Conservation (phyloP, 1,140 invertebrate genomes). For the Dinothrombium tinctorium region DNA sequence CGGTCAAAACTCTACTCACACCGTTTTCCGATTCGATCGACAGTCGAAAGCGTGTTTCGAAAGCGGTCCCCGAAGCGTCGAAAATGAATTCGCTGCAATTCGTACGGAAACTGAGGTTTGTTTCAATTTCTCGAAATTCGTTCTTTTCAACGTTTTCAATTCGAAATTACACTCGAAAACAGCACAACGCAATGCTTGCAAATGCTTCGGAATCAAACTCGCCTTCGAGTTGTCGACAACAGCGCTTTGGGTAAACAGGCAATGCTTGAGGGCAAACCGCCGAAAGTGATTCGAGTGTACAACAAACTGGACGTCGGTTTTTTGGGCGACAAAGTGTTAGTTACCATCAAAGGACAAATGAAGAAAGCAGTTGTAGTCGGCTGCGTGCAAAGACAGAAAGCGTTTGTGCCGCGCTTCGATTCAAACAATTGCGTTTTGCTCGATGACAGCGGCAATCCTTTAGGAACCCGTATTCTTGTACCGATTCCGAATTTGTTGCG, state of each 20-base stretch:
- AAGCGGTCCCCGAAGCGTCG: too few species aligned
- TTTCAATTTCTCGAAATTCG: too few species aligned
- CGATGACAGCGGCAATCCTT: conserved; percentile 55
- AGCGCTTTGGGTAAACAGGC: conserved; percentile 77
- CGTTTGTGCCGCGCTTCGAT: conserved; percentile 73
- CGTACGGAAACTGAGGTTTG: too few species aligned
- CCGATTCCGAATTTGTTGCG: conserved; percentile 80
- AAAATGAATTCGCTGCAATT: too few species aligned
- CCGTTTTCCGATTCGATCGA: too few species aligned
- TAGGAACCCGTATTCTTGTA: conserved; percentile 78
- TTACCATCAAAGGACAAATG: conserved; percentile 92
- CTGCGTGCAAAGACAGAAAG: conserved; percentile 51
- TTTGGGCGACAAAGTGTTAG: conserved; percentile 57
- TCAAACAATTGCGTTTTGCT: conserved; percentile 90
- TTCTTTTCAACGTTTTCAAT: too few species aligned
- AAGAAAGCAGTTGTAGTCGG: conserved; percentile 88
- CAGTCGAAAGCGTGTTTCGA: too few species aligned
- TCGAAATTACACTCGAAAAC: too few species aligned
- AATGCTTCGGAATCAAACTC: conserved; percentile 20
- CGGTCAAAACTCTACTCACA: too few species aligned
- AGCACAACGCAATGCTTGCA: background rate
- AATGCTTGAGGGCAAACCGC: conserved; percentile 74
- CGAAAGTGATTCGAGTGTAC: conserved; percentile 34
- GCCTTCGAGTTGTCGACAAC: conserved; percentile 82
- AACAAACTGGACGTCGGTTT: conserved; percentile 19